These are phyloP conservation scores for Larimichthys polyactis DNA, from an alignment of 2,113 vertebrate genomes.

Conservation along the genomic window DNA sequence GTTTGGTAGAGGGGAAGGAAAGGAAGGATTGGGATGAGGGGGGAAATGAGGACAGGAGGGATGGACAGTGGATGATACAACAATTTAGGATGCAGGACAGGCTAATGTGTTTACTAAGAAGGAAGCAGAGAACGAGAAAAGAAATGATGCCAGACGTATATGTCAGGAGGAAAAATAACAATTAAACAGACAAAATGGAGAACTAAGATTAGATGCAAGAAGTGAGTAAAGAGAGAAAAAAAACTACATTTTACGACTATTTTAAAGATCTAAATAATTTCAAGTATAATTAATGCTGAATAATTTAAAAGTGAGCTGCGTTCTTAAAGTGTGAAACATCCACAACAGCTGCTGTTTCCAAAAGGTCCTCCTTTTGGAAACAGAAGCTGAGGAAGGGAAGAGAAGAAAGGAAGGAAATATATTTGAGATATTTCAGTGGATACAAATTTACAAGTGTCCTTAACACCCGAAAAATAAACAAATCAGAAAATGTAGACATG, in stretches of 20 bases:
- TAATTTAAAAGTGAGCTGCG: neutral
- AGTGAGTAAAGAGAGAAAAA: neutral
- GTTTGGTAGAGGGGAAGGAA: neutral
- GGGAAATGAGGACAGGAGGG: neutral
- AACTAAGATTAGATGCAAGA: neutral
- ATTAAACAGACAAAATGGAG: neutral
- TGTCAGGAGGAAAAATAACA: neutral
- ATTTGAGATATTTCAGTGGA: neutral
- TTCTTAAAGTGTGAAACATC: conserved; percentile 5
- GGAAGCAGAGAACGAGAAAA: neutral
- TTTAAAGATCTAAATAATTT: conserved; percentile 1
- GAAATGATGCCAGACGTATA: neutral
- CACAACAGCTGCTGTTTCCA: conserved; percentile 1
- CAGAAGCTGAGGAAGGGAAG: neutral
- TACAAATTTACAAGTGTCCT: neutral
- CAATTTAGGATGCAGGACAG: neutral
- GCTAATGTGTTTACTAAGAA: neutral
- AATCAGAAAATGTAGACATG: neutral
- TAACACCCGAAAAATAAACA: neutral
- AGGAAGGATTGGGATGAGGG: neutral
- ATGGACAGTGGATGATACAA: neutral
- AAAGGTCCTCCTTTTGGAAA: neutral
- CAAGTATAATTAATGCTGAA: neutral
- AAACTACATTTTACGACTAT: neutral
- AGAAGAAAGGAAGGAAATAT: neutral